A percentile compares a stretch with the other conserved stretches of the same genome.
Evolutionary conservation across 2,888 invertebrate genomes (phyloP).

Genomic region (Encarsia formosa): DNA sequence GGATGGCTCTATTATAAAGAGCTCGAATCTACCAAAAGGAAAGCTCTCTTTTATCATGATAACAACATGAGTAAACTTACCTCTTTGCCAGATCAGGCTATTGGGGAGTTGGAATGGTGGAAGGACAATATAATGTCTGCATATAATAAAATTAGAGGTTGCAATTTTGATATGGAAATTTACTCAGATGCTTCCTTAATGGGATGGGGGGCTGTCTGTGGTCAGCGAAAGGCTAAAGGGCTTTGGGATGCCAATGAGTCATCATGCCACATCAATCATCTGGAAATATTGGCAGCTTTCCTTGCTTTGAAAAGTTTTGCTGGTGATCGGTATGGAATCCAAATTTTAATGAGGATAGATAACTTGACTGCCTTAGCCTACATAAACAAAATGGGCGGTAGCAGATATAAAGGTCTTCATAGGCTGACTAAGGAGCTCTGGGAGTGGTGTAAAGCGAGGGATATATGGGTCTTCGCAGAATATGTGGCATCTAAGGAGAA

Average conservation of each 20-base stretch:
- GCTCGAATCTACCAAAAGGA: background rate
- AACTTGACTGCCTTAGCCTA: too few species aligned
- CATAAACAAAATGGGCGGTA: conserved; percentile 28
- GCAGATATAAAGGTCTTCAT: conserved; percentile 20
- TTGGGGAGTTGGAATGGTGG: background rate
- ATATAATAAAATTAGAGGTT: background rate
- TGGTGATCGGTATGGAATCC: background rate
- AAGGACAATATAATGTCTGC: background rate
- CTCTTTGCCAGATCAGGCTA: background rate
- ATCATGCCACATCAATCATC: background rate
- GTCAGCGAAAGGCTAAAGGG: background rate
- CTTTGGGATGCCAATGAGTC: background rate
- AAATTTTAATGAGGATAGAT: conserved; percentile 9
- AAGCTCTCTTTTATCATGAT: background rate
- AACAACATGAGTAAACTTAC: background rate
- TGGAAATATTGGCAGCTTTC: conserved; percentile 8
- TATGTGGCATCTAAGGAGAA: conserved; percentile 26
- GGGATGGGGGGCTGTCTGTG: conserved; percentile 1
- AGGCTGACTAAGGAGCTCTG: conserved; percentile 21
- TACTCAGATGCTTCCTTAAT: conserved; percentile 7
- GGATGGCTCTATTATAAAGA: conserved; percentile 3
- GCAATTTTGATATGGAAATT: background rate
- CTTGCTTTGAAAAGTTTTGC: conserved; percentile 6
- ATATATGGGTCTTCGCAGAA: conserved; percentile 28
- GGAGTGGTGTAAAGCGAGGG: conserved; percentile 25